Evolutionary conservation across 2,113 vertebrate genomes (phyloP).

Genomic region (Cinclus mexicanus): DNA sequence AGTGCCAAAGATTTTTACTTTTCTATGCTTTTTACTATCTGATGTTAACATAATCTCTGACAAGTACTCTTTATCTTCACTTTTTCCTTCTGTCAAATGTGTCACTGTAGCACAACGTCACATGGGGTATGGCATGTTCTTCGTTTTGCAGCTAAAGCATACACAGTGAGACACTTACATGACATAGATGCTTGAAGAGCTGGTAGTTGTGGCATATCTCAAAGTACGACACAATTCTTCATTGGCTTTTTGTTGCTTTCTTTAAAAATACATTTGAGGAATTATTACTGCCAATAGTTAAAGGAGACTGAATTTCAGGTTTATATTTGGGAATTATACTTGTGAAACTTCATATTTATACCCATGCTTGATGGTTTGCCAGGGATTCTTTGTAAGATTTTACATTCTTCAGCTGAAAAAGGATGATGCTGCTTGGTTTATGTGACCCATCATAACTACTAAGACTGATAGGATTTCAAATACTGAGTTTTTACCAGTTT

Average conservation of each 20-base stretch:
- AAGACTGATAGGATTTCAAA: not conserved
- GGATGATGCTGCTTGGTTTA: not conserved
- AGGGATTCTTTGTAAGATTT: not conserved
- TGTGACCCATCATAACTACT: not conserved
- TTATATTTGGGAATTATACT: not conserved
- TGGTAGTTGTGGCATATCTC: not conserved
- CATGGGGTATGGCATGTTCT: not conserved
- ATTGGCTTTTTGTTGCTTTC: not conserved
- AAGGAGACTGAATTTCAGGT: not conserved
- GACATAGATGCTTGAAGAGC: not conserved
- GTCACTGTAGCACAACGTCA: not conserved
- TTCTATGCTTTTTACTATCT: not conserved
- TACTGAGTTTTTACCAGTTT: not conserved
- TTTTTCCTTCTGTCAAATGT: not conserved
- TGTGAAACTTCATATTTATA: not conserved
- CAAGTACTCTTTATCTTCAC: not conserved
- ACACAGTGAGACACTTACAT: not conserved
- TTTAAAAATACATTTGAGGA: not conserved
- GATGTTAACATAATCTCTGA: not conserved
- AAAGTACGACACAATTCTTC: not conserved
- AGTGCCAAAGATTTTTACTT: not conserved
- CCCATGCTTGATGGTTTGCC: not conserved
- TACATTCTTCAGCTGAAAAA: not conserved
- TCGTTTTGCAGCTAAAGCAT: not conserved
- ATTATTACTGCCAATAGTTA: not conserved